phyloP scores from a whole-genome alignment of 1,140 invertebrate species.

The Riptortus pedestris region DNA sequence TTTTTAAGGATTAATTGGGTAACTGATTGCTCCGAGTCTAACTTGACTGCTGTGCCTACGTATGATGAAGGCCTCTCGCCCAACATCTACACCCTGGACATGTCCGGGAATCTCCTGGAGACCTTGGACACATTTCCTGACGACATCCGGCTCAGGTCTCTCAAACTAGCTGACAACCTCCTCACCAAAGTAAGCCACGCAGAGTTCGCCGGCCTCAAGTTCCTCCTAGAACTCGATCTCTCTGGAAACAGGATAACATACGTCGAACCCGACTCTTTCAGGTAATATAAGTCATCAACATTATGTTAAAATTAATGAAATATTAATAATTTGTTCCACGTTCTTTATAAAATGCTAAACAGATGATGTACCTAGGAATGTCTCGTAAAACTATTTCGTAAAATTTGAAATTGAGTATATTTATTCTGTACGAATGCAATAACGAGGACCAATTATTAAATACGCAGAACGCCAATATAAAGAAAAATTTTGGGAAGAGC shows the following conservation, averaged over 20 bases:
- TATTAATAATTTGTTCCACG: too few species aligned
- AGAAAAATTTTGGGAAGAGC: too few species aligned
- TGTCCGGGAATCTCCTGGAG: conserved; percentile 57
- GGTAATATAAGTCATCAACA: conserved; percentile 42
- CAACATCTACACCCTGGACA: conserved; percentile 57
- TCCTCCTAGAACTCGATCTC: conserved; percentile 57
- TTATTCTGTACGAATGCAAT: too few species aligned
- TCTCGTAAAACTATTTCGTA: too few species aligned
- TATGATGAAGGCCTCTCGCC: conserved; percentile 47
- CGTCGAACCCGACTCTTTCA: conserved; percentile 54
- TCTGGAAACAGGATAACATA: conserved; percentile 51
- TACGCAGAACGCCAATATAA: too few species aligned
- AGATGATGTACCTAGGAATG: too few species aligned
- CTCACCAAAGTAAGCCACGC: conserved; percentile 48
- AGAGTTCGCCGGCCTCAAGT: conserved; percentile 50
- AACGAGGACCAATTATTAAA: too few species aligned
- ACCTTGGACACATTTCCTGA: conserved; percentile 47
- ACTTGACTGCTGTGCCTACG: conserved; percentile 56
- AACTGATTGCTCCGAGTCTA: conserved; percentile 63
- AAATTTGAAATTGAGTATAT: too few species aligned
- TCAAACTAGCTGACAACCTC: conserved; percentile 58
- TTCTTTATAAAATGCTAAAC: too few species aligned
- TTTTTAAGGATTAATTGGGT: conserved; percentile 55
- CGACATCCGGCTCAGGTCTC: conserved; percentile 53
- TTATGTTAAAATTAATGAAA: not conserved